Conservation (phyloP, 2,888 invertebrate genomes). For the Lasioglossum villosulum region DNA sequence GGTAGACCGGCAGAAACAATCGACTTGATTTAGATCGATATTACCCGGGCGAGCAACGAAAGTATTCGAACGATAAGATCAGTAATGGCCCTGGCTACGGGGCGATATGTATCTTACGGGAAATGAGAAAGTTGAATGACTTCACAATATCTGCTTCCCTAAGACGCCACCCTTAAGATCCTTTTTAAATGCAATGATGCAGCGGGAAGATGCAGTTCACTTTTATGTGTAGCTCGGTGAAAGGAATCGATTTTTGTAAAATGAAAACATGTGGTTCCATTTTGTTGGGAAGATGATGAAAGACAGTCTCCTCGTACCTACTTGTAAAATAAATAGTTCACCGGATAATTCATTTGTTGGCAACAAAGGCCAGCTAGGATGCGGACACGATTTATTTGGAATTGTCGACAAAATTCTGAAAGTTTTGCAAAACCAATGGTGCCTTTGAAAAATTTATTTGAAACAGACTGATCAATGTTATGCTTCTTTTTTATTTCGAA, state of each 20-base stretch:
- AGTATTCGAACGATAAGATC: constrained; percentile 3
- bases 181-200: constrained; percentile 14
- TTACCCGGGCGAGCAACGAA: background rate
- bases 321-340: background rate
- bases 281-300: background rate
- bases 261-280: background rate
- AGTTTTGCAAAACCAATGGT: background rate
- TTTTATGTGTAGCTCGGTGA: background rate
- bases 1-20: background rate
- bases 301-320: background rate
- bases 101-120: background rate
- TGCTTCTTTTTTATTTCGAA: background rate
- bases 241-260: constrained; percentile 7
- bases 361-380: background rate
- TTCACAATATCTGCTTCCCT: constrained; percentile 1
- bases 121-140: constrained; percentile 13
- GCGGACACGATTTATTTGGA: background rate
- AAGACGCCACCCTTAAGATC: constrained; percentile 3
- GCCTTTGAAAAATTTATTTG: background rate
- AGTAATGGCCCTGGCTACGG: background rate
- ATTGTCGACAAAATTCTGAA: background rate
- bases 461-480: no score
- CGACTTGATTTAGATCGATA: background rate
- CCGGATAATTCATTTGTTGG: background rate
- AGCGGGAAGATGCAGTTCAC: constrained; percentile 4